Conservation (phyloP, 2,113 vertebrate species). For the Motacilla alba region DNA sequence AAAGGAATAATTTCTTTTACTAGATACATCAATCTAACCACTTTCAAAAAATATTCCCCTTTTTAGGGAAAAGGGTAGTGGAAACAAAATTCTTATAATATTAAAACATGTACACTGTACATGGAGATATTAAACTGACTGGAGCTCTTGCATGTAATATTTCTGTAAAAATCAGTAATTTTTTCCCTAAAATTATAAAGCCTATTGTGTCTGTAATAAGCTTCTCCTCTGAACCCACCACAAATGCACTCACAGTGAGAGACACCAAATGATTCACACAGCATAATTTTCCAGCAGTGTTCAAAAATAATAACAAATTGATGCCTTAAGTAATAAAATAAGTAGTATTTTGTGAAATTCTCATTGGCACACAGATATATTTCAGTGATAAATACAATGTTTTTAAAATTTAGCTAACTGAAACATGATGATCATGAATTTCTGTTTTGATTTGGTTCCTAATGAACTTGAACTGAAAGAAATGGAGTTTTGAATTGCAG, state of each 20-base stretch:
- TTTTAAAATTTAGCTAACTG: slow-evolving; percentile 1
- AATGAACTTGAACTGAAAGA: slow-evolving; percentile 62
- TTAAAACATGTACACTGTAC: background rate
- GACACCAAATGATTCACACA: background rate
- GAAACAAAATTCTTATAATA: background rate
- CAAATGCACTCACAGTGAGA: background rate
- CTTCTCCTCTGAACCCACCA: background rate
- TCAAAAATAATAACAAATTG: background rate
- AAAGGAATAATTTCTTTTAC: background rate
- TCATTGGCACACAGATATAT: background rate
- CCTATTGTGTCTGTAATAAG: background rate
- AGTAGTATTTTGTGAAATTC: background rate
- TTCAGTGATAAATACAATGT: slow-evolving; percentile 22
- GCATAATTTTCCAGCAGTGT: background rate
- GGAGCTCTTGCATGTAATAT: background rate
- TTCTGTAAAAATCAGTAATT: background rate
- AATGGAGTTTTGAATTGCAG: slow-evolving; percentile 53
- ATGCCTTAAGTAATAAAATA: background rate
- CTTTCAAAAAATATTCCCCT: background rate
- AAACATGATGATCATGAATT: slow-evolving; percentile 58
- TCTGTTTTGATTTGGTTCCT: slow-evolving; percentile 56
- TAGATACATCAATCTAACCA: background rate
- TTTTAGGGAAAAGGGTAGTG: background rate
- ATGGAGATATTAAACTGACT: background rate
- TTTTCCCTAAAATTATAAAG: background rate